phyloP scores from a whole-genome alignment of 2,797 vertebrate genomes.

The Pampus argenteus region DNA sequence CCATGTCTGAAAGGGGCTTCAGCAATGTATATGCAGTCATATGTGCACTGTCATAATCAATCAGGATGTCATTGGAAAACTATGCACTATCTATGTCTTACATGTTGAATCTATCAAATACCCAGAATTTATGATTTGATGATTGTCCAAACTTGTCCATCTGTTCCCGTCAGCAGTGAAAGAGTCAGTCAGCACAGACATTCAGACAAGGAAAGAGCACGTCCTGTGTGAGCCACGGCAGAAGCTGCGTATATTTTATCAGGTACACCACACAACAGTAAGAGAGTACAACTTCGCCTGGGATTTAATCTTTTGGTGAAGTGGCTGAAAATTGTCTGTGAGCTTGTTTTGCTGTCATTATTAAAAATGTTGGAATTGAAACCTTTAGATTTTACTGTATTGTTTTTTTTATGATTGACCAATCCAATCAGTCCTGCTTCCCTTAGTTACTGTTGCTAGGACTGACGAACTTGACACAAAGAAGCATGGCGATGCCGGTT shows the following conservation, averaged over 20 bases:
- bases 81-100: not conserved
- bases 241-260: conserved; percentile 98
- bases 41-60: conserved; percentile 24
- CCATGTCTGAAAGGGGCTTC: conserved; percentile 31
- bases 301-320: conserved; percentile 22
- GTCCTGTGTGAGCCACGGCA: conserved; percentile 92
- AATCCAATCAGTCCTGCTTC: no score
- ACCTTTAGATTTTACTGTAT: no score
- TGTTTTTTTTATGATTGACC: no score
- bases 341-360: not conserved
- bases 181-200: conserved; percentile 91
- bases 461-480: no score
- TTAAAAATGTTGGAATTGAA: conserved; percentile 6
- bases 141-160: conserved; percentile 44
- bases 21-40: conserved; percentile 1
- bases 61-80: conserved; percentile 4
- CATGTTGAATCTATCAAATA: conserved; percentile 28
- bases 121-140: conserved; percentile 27
- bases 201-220: conserved; percentile 94
- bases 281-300: conserved; percentile 17
- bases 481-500: no score
- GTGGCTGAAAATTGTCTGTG: conserved; percentile 24
- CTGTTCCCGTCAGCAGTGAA: conserved; percentile 88
- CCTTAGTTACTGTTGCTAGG: no score
- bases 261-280: conserved; percentile 84